Base-by-base conservation (phyloP, 2,113 vertebrate species). In the Alectura lathami region DNA sequence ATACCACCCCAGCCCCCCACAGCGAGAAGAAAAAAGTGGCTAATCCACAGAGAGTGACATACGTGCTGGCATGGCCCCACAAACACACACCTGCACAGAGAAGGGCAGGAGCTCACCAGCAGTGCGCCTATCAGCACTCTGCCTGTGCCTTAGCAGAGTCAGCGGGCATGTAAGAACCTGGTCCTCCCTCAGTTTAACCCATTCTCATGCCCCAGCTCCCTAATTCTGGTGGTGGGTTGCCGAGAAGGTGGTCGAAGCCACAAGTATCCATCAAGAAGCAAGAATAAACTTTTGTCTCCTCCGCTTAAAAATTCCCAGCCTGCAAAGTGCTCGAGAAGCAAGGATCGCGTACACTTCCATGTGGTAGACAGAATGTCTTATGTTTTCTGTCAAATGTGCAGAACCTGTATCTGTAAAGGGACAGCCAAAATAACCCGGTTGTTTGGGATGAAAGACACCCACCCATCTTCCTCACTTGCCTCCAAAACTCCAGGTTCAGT, bases 31-130 rank as follows among this genome's bases (percentile, higher is more conserved):
- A 48, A 34, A 47, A 34, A 26, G 13, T 17, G 15, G n/a, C 13
- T 68, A n/a, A 57, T 47, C 43, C 12, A 62, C 17, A 27, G 48
- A 30, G 17, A 26, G 10, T 17, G 27, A 7, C 17, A 56, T 10
- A 67, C 21, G 17, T 72, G 64, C 32, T 53, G 45, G 23, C 51
- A 66, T 38, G 38, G 69, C 34, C 40, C 27, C 69, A 43, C 36
- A 84, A 79, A 48, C 23, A 75, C 0, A 1, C 12, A 53, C 10
- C 17, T 56, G 22, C 8, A 50, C 1, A 1, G 27, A 76, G 69
- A 77, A 1, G 1, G 24, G 29, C 7, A 67, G 34, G 54, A 42
- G 45, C 74, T 77, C 47, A 50, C 34, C 13, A 63, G 50, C 63
- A 64, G 40, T 45, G 16, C 45, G 88, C 66, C 18, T 20, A 85